Base-by-base conservation (phyloP, 2,113 vertebrate genomes). In the Herpailurus yagouaroundi region DNA sequence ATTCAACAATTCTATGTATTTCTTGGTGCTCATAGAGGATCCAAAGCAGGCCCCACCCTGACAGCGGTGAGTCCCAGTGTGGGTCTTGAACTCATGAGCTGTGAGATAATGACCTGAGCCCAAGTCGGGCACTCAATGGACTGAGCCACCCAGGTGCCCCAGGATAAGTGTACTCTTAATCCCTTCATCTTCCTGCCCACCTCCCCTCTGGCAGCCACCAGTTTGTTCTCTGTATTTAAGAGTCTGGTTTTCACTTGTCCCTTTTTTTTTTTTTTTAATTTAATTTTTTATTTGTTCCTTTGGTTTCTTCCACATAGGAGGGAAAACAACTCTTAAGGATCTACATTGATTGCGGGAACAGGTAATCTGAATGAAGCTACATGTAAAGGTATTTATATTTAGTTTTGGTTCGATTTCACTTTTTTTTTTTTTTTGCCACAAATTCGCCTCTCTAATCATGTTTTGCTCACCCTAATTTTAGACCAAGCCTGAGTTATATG, bases 381-480 rank as follows among this genome's bases (percentile, higher is more conserved):
- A 64, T 50, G 48, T 76, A 63, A 82, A 86, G 25, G 31, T 84
- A 94, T 86, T 95, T 92, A 41, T 77, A 57, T 84, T 83, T 36
- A 25, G 10, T 48, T 94, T 77, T 71, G 48, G 33, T 66, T 89
- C 45, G 1, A 8, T 68, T 95, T 80, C 48, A 4, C 11, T 57
- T 80, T 90, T 68, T 74, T 55, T 63, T 52, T 63, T 27, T 33
- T 89, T 88, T 41, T 23, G 12, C 45, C 76, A 73, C 64, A 77
- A 21, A 88, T 87, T 87, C 41, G 25, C 76, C 60, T 95, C 89
- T 64, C 77, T 80, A 38, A 36, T 97, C 50, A 36, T 93, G 33
- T 93, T 96, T 98, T 71, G 55, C 36, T 97, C 69, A 73, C 31
- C 25, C 86, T 97, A 83, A 74, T 91, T 95, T 89, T 96, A 96